Evolutionary conservation across 2,113 vertebrate species (phyloP), one percentile per base, ranked within the genome.

Genomic region (Phylloscopus trochiloides): DNA sequence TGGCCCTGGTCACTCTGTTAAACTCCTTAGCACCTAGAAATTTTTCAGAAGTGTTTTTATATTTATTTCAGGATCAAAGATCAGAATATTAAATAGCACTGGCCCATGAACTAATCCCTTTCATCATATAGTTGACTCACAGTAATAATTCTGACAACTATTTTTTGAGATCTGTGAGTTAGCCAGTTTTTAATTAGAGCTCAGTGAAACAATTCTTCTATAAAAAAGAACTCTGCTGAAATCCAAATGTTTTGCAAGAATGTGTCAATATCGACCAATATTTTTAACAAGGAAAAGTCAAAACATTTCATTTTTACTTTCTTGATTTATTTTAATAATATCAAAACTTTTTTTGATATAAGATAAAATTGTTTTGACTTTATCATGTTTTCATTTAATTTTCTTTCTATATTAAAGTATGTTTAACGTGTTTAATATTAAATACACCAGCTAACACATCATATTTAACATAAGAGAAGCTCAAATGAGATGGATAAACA

Each of bases 151-250:
- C 59, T 83, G 78, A 84, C 59, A 90, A 74, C 50, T 67, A 40
- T 71, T 89, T 95, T 80, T 86, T 72, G 59, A 78, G 59, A 55
- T 71, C 78, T 95, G 67, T 29, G 34, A 96, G 72, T 93, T 86
- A 90, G 78, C 93, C 93, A 95, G 92, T 67, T 97, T 92, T 95
- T 95, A 97, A 96, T 96, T 96, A 94, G 71, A 94, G 79, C 94
- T 93, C 86, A 50, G 20, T 3, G 21, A 90, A 96, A 96, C 88
- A 96, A 94, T 96, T 96, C 90, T 59, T 79, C 85, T 57, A 45
- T 74, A 71, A 81, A 93, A 91, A 90, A 96, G 78, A 71, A 52
- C 70, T 88, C 57, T 79, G 82, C 93, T 75, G 82, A 96, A 95
- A 92, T 80, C 67, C 88, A 95, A 96, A 95, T 96, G 85, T 96